Base-by-base conservation (phyloP, 2,797 vertebrate genomes). In the Hydrocynus forskahlii region DNA sequence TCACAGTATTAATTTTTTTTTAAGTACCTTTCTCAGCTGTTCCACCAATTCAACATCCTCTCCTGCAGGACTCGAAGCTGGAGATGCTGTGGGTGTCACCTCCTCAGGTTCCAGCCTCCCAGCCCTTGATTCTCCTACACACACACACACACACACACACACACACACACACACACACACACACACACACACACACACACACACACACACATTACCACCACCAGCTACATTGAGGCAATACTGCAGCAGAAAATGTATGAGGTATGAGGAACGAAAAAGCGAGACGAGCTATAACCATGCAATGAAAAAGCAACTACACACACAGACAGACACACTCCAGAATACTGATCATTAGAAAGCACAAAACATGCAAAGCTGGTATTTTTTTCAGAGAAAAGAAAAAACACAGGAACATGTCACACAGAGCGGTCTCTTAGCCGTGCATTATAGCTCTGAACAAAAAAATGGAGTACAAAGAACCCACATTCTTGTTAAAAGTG, bases 21-120 rank as follows among this genome's bases (percentile, higher is more conserved):
- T 52, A 29, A 76, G 14, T 25, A 98, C 97, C 94, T 97, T 99
- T 48, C 97, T 93, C 0, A 99, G 95, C 76, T 96, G 96, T 75
- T 98, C 96, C 90, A 97, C 96, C 66, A 96, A 88, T 78, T 95
- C 92, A 17, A 94, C 91, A 25, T 99, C 97, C 77, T 97, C 95
- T 84, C 96, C 96, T 2, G 90, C 86, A 78, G 94, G 14, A 90
- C 92, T 84, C 85, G 92, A 82, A 82, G 86, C 80, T 83, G 76
- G 19, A 82, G 40, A 59, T 88, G 92, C 86, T 83, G 76, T 78
- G 4, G 68, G 86, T 82, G 82, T 78, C 16, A 43, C 55, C n/a
- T 86, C 60, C 40, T 87, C 88, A 38, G 78, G 48, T 57, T 91
- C 87, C 19, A 79, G 77, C 25, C 29, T 85, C n/a, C 73, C 86